Evolutionary conservation across 2,113 vertebrate species (phyloP).

Genomic region (Jaculus jaculus): DNA sequence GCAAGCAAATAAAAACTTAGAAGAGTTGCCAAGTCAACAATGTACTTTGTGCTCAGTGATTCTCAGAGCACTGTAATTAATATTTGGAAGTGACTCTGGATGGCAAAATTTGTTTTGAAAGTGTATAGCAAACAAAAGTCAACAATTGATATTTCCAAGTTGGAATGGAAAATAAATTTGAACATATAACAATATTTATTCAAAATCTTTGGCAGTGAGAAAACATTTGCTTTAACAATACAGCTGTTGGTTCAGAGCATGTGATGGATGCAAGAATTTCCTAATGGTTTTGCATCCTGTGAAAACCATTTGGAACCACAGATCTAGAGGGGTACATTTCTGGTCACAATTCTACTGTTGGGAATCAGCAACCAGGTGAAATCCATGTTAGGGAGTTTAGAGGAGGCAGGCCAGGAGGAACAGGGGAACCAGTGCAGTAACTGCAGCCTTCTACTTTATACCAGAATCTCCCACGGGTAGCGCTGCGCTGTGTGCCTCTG

Average conservation of each 20-base stretch:
- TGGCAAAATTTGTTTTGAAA: conserved; percentile 52
- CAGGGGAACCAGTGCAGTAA: background rate
- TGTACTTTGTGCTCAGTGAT: conserved; percentile 27
- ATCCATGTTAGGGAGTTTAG: background rate
- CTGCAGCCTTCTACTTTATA: background rate
- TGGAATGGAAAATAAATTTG: conserved; percentile 15
- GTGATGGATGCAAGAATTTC: background rate
- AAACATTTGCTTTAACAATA: conserved; percentile 50
- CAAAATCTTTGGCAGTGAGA: conserved; percentile 29
- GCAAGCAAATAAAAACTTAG: background rate
- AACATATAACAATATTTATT: conserved; percentile 52
- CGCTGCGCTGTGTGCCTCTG: too few species aligned
- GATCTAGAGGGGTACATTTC: background rate
- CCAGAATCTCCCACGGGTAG: too few species aligned
- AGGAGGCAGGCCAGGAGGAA: background rate
- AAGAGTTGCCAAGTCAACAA: conserved; percentile 6
- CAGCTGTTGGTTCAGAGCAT: background rate
- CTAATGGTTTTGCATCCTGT: background rate
- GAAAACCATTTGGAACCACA: conserved; percentile 6
- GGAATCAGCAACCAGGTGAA: background rate
- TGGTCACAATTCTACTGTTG: background rate
- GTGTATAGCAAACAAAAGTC: conserved; percentile 37
- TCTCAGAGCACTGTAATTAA: conserved; percentile 16
- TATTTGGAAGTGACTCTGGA: conserved; percentile 21
- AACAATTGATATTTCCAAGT: background rate